These are phyloP conservation scores for Actinostola sp. DNA, from an alignment of 92 coral and sea anemone genomes.

Conservation along the genomic window DNA sequence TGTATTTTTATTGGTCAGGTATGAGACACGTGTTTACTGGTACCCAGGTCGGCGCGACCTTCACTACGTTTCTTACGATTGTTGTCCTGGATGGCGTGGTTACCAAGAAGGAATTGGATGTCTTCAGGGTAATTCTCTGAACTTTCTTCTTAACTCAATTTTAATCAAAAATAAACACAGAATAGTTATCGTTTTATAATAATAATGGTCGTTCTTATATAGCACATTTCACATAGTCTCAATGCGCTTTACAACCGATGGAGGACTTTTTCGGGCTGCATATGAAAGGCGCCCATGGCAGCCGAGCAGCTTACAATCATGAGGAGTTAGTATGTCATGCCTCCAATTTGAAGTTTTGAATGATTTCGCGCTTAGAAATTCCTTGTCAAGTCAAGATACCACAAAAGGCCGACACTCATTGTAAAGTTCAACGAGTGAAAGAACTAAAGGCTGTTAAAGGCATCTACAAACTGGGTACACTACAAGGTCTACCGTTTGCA, in stretches of 20 bases:
- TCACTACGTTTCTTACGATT: conserved; percentile 54
- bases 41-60: conserved; percentile 54
- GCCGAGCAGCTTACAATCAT: too few species aligned
- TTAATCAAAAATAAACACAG: too few species aligned
- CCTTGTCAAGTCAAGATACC: conserved; percentile 69
- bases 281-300: too few species aligned
- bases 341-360: too few species aligned
- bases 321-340: too few species aligned
- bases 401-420: conserved; percentile 53
- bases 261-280: too few species aligned
- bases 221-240: too few species aligned
- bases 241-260: too few species aligned
- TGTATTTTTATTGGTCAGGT: conserved; percentile 27
- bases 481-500: conserved; percentile 65
- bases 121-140: conserved; percentile 59
- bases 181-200: too few species aligned
- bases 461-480: conserved; percentile 71
- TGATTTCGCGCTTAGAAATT: too few species aligned
- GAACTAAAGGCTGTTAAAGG: conserved; percentile 32
- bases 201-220: too few species aligned
- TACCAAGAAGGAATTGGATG: conserved; percentile 69
- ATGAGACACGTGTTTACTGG: conserved; percentile 70
- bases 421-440: conserved; percentile 48
- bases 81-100: conserved; percentile 93
- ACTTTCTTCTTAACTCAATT: too few species aligned